Conservation (phyloP, 1,140 invertebrate species). For the Aphis gossypii region DNA sequence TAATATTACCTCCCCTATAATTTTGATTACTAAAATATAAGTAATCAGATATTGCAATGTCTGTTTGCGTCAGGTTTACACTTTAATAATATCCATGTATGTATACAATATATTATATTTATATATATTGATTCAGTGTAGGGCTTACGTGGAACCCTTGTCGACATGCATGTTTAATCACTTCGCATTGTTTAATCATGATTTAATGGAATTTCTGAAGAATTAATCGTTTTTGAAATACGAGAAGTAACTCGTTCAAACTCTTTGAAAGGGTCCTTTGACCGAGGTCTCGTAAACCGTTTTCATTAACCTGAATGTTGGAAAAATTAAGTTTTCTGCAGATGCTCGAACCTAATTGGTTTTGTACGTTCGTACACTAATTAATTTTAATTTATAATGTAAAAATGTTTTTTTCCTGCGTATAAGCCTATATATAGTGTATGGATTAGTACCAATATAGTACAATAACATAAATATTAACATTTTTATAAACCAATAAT, state of each 20-base stretch:
- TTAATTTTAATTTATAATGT: conserved; percentile 16
- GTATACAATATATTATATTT: background rate
- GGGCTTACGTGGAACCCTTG: background rate
- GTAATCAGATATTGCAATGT: background rate
- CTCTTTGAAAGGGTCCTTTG: conserved; percentile 21
- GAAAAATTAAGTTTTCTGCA: background rate
- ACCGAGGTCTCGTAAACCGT: background rate
- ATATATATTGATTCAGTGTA: background rate
- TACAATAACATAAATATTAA: background rate
- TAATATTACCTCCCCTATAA: background rate
- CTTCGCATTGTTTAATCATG: conserved; percentile 3
- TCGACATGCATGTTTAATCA: background rate
- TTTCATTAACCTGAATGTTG: conserved; percentile 16
- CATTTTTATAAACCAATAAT: background rate
- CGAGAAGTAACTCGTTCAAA: conserved; percentile 17
- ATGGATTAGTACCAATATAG: background rate
- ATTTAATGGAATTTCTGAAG: background rate
- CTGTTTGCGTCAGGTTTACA: background rate
- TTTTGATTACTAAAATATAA: background rate
- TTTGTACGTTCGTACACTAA: background rate
- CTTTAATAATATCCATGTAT: background rate
- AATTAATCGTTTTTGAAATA: conserved; percentile 28
- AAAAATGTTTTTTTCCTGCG: background rate
- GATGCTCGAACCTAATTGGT: background rate
- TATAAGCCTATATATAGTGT: background rate